Base-by-base conservation (phyloP, 2,888 invertebrate genomes). In the Icerya purchasi region DNA sequence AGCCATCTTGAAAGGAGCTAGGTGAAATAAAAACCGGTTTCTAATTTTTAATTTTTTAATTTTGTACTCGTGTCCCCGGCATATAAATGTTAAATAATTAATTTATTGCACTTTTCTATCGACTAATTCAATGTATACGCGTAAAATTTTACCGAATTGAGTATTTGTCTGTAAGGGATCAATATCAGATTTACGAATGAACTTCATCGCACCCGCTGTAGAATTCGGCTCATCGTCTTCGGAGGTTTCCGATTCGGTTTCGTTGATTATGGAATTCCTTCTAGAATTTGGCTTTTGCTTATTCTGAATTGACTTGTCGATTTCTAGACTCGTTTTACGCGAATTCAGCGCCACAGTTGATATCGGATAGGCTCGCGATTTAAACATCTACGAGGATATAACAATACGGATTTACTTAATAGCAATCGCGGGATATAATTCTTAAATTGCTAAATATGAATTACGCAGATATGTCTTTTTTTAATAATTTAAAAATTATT, bases 351-450 rank as follows among this genome's bases (percentile, higher is more conserved):
- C 36, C 5, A 59, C 50, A n/a, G 54, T 59, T 5, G 54, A 54
- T 53, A 59, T 59, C 1, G 59, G 59, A 20, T 59, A 59, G 1
- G 59, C 36, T 54, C 54, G 53, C 20, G 59, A 54, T 21, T 54
- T 54, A 19, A 59, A 59, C 10, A 54, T 54, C 59, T 59, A 19
- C 20, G 49, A 56, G 8, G 14, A 50, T 20, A 23, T 23, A 3
- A 52, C 8, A 14, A 19, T 52, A 18, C 8, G 14, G n/a, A n/a
- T n/a, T n/a, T n/a, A n/a, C n/a, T n/a, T n/a, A n/a, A n/a, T n/a
- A n/a, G n/a, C n/a, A n/a, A n/a, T n/a, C n/a, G n/a, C n/a, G n/a
- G n/a, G n/a, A n/a, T n/a, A n/a, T n/a, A n/a, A n/a, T n/a, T n/a
- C n/a, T n/a, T n/a, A n/a, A n/a, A n/a, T n/a, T n/a, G n/a, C n/a